Evolutionary conservation across 2,113 vertebrate species (phyloP).

Genomic region (Bos taurus): ARS-UCD2.0 NC_037331.1:4269001-4269500

Average conservation of each 20-base stretch:
- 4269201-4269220: background rate
- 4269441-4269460: background rate
- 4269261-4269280: background rate
- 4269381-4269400: background rate
- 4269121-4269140: background rate
- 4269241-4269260: background rate
- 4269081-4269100: accelerated
- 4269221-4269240: background rate
- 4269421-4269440: background rate
- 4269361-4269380: too few species aligned
- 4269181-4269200: background rate
- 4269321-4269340: background rate
- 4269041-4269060: background rate
- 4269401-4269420: background rate
- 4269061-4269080: accelerated
- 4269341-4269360: background rate
- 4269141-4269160: accelerated
- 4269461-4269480: background rate
- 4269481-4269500: background rate
- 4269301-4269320: background rate
- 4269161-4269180: background rate
- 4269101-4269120: accelerated
- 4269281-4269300: background rate
- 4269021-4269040: background rate
- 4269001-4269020: background rate